Evolutionary conservation across 1,140 invertebrate genomes (phyloP), one percentile per base, ranked within the genome.

Genomic region (Frieseomelitta varia): DNA sequence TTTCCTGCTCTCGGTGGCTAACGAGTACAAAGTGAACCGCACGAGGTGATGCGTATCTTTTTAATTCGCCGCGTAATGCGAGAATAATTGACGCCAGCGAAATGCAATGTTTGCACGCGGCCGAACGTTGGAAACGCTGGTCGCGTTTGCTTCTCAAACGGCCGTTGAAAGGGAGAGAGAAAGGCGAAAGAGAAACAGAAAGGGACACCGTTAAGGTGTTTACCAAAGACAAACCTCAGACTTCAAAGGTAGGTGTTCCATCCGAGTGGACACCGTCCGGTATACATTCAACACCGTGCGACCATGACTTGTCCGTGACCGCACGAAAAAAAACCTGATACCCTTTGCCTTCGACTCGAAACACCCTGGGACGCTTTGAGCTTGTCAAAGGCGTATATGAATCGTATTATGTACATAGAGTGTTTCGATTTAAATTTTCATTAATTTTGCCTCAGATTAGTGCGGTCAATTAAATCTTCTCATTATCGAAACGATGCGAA

Each of bases 211-310:
- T 72, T 71, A 79, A 84, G 67, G n/a, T 75, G 51, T 87, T 86
- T 80, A 78, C 30, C 73, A 83, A 81, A 88, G 68, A 77, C 68
- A 90, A 92, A 87, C 87, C 90, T 91, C 88, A 76, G 86, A 89
- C 81, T 88, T 83, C 76, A 81, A 87, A 90, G 85, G 77, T 69
- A 80, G 80, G 87, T 88, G 91, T 93, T 93, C 91, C 91, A 84
- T 88, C 77, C 90, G 88, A 92, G 77, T 91, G 91, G 84, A 88
- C 92, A 92, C 88, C 82, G 89, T 91, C 92, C 91, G 92, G 92
- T 93, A 79, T 93, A 91, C 79, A 93, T 91, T 87, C 90, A 92
- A 93, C 91, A 93, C 92, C 92, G 92, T 93, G 93, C 85, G 92
- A 93, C 90, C 91, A 74, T 89, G 79, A 47, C 81, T 85, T 86